Evolutionary conservation across 2,888 invertebrate genomes (phyloP), one percentile per base, ranked within the genome.

Genomic region (Epirrhoe tristata): DNA sequence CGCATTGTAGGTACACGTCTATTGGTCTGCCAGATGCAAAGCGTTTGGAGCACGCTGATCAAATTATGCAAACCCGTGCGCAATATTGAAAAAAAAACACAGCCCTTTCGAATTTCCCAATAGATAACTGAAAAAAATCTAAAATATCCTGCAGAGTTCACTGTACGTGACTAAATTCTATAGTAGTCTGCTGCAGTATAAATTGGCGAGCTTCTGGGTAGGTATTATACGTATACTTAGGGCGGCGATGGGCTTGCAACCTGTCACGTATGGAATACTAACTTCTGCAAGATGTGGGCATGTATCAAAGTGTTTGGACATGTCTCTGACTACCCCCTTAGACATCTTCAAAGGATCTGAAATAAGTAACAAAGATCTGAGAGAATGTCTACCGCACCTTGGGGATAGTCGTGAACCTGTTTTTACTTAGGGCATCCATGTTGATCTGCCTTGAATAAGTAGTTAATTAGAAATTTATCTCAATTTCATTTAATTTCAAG

Each of bases 71-170:
- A 62, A 58, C 31, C n/a, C 43, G 50, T 66, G 60, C 54, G 55
- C 46, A 59, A 56, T 67, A 63, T 67, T 67, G 59, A 60, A 67
- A 63, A 60, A 67, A 63, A 67, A 63, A 55, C 36, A 43, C 24
- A 56, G 0, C 34, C 24, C 51, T 54, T 54, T 67, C 50, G n/a
- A 63, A 59, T 63, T 55, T 34, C n/a, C 43, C 39, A 57, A 57
- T 55, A 59, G 32, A 59, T 63, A 52, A 63, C 54, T 60, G 60
- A 63, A 60, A 53, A n/a, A 63, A 63, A 52, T 59, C 67, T 46
- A 56, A 63, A 59, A 62, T 61, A 56, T 58, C 46, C 61, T 52
- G 46, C 51, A 58, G 54, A 53, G 62, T 34, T 48, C 36, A 58
- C 52, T 53, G 55, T 54, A 67, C 67, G 63, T 67, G 67, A 63